Percentiles rank a stretch among this genome's conserved stretches.
Evolutionary conservation across 2,797 vertebrate genomes (phyloP).

Genomic region (Gymnothorax javanicus): DNA sequence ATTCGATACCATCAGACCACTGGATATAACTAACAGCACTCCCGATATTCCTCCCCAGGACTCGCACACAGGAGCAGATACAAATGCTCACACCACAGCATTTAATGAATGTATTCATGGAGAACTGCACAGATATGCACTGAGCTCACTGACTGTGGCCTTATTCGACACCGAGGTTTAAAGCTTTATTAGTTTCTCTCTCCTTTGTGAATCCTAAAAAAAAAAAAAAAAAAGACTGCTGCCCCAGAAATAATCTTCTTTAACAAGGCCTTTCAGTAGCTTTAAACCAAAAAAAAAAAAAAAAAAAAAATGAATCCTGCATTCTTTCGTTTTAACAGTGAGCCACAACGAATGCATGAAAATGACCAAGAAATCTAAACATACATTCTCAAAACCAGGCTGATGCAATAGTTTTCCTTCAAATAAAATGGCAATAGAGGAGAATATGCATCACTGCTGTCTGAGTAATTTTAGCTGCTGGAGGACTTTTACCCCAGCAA

Average conservation of each 20-base stretch:
- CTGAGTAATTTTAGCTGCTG: not conserved
- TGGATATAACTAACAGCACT: constrained; percentile 68
- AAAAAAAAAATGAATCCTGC: not conserved
- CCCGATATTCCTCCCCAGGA: not conserved
- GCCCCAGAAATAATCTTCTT: not conserved
- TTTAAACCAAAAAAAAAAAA: not conserved
- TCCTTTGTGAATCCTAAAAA: not conserved
- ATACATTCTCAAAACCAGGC: not conserved
- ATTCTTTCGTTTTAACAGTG: not conserved
- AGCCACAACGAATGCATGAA: not conserved
- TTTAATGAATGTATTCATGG: constrained; percentile 46
- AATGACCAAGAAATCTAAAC: not conserved
- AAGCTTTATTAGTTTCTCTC: not conserved
- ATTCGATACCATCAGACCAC: constrained; percentile 76
- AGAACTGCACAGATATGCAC: not conserved
- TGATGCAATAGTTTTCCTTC: not conserved
- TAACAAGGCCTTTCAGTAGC: not conserved
- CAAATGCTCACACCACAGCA: not conserved
- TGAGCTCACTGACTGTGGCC: not conserved
- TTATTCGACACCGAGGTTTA: not conserved
- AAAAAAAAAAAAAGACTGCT: not conserved
- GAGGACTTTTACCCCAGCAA: not conserved
- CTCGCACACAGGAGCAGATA: not conserved
- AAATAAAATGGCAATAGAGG: not conserved
- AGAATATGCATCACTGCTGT: not conserved